Evolutionary conservation across 2,888 invertebrate species (phyloP).

Genomic region (Drosophila pegasa): DNA sequence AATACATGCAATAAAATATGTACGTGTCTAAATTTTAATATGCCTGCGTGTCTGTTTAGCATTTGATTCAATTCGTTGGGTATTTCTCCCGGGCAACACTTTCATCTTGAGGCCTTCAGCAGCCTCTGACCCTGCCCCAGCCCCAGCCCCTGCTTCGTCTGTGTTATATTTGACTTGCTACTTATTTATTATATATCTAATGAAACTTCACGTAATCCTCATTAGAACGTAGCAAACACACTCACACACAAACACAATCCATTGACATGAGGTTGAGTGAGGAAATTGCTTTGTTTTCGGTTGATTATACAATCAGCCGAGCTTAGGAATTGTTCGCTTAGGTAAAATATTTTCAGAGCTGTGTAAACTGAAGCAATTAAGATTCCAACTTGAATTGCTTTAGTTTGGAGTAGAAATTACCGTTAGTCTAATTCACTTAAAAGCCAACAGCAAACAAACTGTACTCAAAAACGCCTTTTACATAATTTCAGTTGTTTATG

Average conservation of each 20-base stretch:
- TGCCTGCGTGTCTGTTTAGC: conserved; percentile 65
- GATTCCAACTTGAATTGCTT: background rate
- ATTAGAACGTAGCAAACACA: conserved; percentile 45
- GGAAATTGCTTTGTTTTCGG: conserved; percentile 10
- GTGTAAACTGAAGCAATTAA: background rate
- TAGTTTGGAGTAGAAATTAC: background rate
- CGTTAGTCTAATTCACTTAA: background rate
- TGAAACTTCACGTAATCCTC: conserved; percentile 72
- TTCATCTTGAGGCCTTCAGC: conserved; percentile 26
- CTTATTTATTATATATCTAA: conserved; percentile 71
- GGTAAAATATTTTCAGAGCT: background rate
- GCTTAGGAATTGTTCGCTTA: background rate
- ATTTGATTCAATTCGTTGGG: conserved; percentile 44
- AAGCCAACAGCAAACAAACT: background rate
- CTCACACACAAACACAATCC: conserved; percentile 13
- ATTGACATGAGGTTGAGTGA: conserved; percentile 22
- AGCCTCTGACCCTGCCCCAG: conserved; percentile 11
- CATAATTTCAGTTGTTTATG: conserved; percentile 29
- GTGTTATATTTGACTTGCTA: conserved; percentile 66
- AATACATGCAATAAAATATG: conserved; percentile 73
- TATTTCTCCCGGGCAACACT: conserved; percentile 17
- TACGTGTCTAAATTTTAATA: conserved; percentile 79
- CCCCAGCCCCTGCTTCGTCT: background rate
- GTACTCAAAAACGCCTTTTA: conserved; percentile 6
- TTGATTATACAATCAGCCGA: conserved; percentile 7